phyloP scores from a whole-genome alignment of 1,140 invertebrate species.

The Aethina tumida region DNA sequence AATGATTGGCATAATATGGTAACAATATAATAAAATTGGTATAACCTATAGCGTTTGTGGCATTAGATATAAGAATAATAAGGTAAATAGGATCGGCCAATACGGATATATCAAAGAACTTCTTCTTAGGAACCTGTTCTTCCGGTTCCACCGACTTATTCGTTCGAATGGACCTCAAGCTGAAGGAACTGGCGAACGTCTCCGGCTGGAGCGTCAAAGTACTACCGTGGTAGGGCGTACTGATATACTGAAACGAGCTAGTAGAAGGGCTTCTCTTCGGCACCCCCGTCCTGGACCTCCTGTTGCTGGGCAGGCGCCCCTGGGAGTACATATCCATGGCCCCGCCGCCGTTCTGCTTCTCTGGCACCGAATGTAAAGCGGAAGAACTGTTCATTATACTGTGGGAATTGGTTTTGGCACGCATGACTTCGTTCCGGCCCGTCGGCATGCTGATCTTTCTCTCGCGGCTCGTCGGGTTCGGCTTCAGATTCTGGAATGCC shows the following conservation, averaged over 20 bases:
- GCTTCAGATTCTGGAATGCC: slow-evolving; percentile 43
- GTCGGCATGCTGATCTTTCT: slow-evolving; percentile 44
- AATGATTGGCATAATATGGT: slow-evolving; percentile 58
- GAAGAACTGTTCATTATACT: slow-evolving; percentile 37
- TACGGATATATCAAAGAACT: slow-evolving; percentile 66
- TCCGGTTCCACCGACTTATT: slow-evolving; percentile 17
- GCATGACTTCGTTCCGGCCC: slow-evolving; percentile 33
- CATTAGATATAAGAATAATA: slow-evolving; percentile 72
- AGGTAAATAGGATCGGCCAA: slow-evolving; percentile 70
- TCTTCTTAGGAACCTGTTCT: slow-evolving; percentile 37
- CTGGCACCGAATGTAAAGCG: slow-evolving; percentile 48
- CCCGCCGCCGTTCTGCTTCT: slow-evolving; percentile 33
- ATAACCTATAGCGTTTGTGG: slow-evolving; percentile 74
- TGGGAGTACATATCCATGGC: slow-evolving; percentile 25
- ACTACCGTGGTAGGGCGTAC: slow-evolving; percentile 73
- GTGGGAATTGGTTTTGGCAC: slow-evolving; percentile 19
- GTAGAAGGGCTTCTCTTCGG: slow-evolving; percentile 60
- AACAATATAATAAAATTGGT: slow-evolving; percentile 76
- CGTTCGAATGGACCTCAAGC: slow-evolving; percentile 47
- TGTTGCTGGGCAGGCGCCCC: slow-evolving; percentile 22
- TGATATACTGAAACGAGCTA: slow-evolving; percentile 73
- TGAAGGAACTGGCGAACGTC: slow-evolving; percentile 65
- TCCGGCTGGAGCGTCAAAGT: slow-evolving; percentile 68
- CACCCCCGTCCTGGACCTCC: slow-evolving; percentile 29
- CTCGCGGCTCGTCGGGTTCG: slow-evolving; percentile 25